Evolutionary conservation across 2,113 vertebrate genomes (phyloP).

Genomic region (Ceuthmochares aereus): DNA sequence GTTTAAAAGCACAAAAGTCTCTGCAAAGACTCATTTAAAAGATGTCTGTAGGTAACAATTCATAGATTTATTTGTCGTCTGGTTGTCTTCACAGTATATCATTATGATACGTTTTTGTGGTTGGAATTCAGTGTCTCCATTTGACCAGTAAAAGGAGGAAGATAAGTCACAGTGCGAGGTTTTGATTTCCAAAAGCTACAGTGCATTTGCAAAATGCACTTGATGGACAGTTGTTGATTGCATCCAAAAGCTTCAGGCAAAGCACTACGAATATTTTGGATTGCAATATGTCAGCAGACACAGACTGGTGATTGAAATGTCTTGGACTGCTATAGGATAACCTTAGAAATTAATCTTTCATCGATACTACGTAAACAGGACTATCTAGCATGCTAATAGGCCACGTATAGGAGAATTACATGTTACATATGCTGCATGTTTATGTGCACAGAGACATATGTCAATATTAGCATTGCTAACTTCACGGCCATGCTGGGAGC

Average conservation of each 20-base stretch:
- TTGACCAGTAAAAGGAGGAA: background rate
- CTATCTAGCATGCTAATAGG: background rate
- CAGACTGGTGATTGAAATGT: fast-evolving
- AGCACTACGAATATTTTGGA: background rate
- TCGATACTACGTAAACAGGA: fast-evolving
- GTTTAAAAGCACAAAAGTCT: background rate
- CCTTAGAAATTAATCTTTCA: background rate
- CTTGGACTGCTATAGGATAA: background rate
- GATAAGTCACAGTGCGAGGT: background rate
- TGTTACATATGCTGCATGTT: background rate
- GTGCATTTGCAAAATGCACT: background rate
- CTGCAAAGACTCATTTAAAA: slow-evolving; percentile 5
- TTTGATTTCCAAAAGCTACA: background rate
- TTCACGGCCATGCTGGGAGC: background rate
- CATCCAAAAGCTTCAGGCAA: background rate
- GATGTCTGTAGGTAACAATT: slow-evolving; percentile 7
- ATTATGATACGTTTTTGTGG: background rate
- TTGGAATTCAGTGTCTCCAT: background rate
- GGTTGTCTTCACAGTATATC: slow-evolving; percentile 30
- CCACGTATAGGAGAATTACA: fast-evolving
- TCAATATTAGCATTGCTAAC: background rate
- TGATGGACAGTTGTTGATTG: background rate
- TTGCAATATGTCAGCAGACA: background rate
- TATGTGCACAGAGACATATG: fast-evolving
- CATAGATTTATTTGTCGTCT: background rate